A percentile compares a stretch with the other conserved stretches of the same genome.
These are phyloP conservation scores for Macaria notata DNA, from an alignment of 2,888 invertebrate genomes.

Conservation along the genomic window DNA sequence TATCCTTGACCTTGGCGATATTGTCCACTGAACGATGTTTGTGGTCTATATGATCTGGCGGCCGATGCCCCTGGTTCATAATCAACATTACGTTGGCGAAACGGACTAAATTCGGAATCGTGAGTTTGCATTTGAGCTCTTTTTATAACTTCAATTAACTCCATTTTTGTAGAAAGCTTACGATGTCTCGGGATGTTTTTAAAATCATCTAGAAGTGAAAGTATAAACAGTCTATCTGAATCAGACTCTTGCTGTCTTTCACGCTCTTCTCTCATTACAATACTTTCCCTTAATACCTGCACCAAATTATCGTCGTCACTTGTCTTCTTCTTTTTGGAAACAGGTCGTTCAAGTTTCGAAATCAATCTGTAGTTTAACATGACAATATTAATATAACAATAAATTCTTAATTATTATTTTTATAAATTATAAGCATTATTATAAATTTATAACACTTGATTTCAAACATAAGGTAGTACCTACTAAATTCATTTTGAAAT, in stretches of 20 bases:
- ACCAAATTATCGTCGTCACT: conserved; percentile 39
- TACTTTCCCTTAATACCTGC: conserved; percentile 40
- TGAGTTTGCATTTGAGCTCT: conserved; percentile 38
- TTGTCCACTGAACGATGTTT: conserved; percentile 38
- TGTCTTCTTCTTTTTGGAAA: conserved; percentile 40
- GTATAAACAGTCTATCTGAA: conserved; percentile 38
- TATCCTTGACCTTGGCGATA: conserved; percentile 35
- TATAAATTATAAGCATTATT: conserved; percentile 26
- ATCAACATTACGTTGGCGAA: conserved; percentile 38
- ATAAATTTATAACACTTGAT: too few species aligned
- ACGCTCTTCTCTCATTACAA: conserved; percentile 39
- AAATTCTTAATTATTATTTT: too few species aligned
- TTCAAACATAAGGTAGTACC: too few species aligned
- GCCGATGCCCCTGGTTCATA: conserved; percentile 39
- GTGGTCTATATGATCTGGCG: conserved; percentile 38
- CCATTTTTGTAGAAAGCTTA: conserved; percentile 41
- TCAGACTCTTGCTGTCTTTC: conserved; percentile 39
- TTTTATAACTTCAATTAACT: conserved; percentile 42
- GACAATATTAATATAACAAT: too few species aligned
- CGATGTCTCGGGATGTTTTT: conserved; percentile 39
- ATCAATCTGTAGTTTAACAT: too few species aligned
- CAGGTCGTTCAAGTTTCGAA: conserved; percentile 38
- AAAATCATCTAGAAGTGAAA: conserved; percentile 40
- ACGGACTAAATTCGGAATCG: conserved; percentile 30
- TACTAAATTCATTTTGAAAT: too few species aligned